Evolutionary conservation across 2,113 vertebrate species (phyloP).

Genomic region (Pteropus alecto): DNA sequence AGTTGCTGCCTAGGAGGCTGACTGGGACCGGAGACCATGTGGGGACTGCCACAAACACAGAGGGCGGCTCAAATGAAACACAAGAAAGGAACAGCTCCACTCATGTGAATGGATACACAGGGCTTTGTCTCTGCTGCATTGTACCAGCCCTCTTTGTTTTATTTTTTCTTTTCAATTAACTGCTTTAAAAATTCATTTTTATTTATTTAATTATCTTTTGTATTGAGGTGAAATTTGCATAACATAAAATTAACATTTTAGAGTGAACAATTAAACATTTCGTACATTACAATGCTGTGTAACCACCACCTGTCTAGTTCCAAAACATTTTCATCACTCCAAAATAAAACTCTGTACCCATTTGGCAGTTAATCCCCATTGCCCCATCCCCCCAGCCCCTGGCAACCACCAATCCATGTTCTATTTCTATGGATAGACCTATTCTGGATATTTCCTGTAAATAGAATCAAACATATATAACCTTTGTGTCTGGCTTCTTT

Average conservation of each 20-base stretch:
- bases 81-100: background rate
- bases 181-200: background rate
- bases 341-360: background rate
- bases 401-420: background rate
- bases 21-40: background rate
- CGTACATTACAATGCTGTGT: background rate
- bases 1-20: constrained; percentile 64
- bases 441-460: background rate
- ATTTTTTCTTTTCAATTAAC: background rate
- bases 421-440: background rate
- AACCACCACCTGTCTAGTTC: background rate
- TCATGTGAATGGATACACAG: fast-evolving
- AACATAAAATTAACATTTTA: background rate
- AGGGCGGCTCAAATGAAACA: constrained; percentile 55
- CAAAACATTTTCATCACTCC: background rate
- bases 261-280: background rate
- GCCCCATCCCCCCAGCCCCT: background rate
- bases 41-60: background rate
- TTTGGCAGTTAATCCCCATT: background rate
- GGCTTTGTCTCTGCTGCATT: background rate
- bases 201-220: background rate
- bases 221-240: background rate
- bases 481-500: background rate
- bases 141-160: background rate
- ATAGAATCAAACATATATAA: background rate